Percentiles rank a stretch among this genome's conserved stretches.
These are phyloP conservation scores for Nipponacmea schrenckii DNA, from an alignment of 2,888 invertebrate genomes.

Conservation along the genomic window DNA sequence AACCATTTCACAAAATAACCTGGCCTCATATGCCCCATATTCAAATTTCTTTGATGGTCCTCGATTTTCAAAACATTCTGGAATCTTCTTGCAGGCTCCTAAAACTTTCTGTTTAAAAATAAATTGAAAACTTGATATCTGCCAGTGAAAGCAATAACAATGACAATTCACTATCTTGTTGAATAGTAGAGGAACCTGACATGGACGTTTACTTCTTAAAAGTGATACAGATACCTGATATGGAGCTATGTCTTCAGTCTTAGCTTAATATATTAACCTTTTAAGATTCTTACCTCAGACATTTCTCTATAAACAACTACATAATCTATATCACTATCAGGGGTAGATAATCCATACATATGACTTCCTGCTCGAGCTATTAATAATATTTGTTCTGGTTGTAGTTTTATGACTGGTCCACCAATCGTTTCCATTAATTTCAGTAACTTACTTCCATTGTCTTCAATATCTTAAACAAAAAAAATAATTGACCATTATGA, in stretches of 20 bases:
- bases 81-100: conserved; percentile 42
- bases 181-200: too few species aligned
- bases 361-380: conserved; percentile 60
- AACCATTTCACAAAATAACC: conserved; percentile 61
- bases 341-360: conserved; percentile 58
- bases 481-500: too few species aligned
- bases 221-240: too few species aligned
- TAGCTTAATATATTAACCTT: too few species aligned
- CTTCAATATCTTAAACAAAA: conserved; percentile 35
- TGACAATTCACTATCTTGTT: too few species aligned
- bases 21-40: conserved; percentile 61
- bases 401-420: conserved; percentile 46
- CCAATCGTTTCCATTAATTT: conserved; percentile 53
- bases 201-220: too few species aligned
- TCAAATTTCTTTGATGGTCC: conserved; percentile 55
- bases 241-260: too few species aligned
- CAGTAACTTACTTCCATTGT: conserved; percentile 38
- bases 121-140: neutral
- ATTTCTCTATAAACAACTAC: conserved; percentile 54
- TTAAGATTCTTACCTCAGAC: conserved; percentile 40
- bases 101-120: conserved; percentile 41
- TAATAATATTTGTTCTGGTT: conserved; percentile 55
- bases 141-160: too few species aligned
- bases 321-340: conserved; percentile 60
- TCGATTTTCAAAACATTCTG: conserved; percentile 54